A percentile compares a stretch with the other conserved stretches of the same genome.
Conservation (phyloP, 1,140 invertebrate species). For the Neodiprion lecontei region DNA sequence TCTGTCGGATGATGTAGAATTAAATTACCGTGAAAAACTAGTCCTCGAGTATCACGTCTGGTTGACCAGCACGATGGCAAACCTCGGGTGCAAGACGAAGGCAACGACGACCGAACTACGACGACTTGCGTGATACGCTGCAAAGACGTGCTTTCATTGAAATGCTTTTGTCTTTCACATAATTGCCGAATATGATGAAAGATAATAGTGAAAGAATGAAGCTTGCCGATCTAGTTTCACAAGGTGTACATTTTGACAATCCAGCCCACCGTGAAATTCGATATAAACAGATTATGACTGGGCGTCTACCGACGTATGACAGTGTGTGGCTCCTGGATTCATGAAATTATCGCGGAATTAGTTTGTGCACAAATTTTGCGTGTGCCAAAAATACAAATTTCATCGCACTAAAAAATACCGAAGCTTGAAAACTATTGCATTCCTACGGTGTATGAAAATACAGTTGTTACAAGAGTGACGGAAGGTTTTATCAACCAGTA, state of each 20-base stretch:
- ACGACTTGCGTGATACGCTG: neutral
- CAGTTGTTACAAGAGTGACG: no score
- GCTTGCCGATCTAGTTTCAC: neutral
- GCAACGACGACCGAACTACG: neutral
- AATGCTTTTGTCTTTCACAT: neutral
- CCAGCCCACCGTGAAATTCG: neutral
- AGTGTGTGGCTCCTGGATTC: neutral
- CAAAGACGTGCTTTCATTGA: neutral
- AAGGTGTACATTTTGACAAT: neutral
- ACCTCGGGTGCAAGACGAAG: neutral
- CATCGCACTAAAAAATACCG: no score
- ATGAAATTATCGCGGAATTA: neutral
- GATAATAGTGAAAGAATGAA: neutral
- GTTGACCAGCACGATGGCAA: constrained; percentile 3
- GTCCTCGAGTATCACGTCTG: neutral
- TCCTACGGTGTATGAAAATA: no score
- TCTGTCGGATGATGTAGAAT: neutral
- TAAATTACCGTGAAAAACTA: neutral
- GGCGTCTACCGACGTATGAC: neutral
- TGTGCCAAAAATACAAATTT: no score
- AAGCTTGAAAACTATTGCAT: no score
- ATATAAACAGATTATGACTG: neutral
- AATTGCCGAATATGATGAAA: neutral
- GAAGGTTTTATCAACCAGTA: no score
- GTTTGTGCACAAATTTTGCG: no score